Evolutionary conservation across 2,888 invertebrate genomes (phyloP), one percentile per base, ranked within the genome.

Genomic region (Unio pictorum): DNA sequence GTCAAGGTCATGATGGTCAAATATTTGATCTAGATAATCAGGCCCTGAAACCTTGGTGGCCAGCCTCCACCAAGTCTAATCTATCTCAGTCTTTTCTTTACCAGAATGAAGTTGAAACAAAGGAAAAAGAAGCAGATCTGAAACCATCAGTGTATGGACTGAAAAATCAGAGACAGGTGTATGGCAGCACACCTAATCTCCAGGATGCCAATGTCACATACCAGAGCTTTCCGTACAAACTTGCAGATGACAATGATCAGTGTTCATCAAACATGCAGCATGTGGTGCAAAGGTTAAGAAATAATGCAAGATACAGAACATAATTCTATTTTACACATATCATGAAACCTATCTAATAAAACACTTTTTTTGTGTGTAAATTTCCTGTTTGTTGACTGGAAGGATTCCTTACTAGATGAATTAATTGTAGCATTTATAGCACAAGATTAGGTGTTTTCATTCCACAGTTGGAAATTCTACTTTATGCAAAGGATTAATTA

Each of bases 131-230:
- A 61, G 68, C 73, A 28, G 63, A 61, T 56, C 61, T 83, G 45
- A 78, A 79, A 65, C 83, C 83, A 26, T 78, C 79, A 11, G 78
- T 83, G 2, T 82, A 73, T 76, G 81, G 82, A 8, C 66, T 82
- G 34, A 72, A 74, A 58, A 71, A 72, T 55, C 75, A 78, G 30
- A 69, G 82, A 61, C 81, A 82, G 59, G 73, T 82, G 11, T 83
- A 70, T 78, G 83, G 83, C 7, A 76, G 77, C 71, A 74, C 75
- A 45, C 76, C 79, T 55, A 73, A 81, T 65, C 68, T 75, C 26
- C 65, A 69, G 20, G 68, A 45, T 66, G 60, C 60, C 57, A 71
- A 69, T 69, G 63, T 54, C 54, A 55, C 72, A 55, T 68, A 60
- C 55, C 72, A 67, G 55, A 72, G 70, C 20, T 76, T 66, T 66